These are phyloP conservation scores for Schizaphis graminum DNA, from an alignment of 2,888 invertebrate species.

Conservation along the genomic window DNA sequence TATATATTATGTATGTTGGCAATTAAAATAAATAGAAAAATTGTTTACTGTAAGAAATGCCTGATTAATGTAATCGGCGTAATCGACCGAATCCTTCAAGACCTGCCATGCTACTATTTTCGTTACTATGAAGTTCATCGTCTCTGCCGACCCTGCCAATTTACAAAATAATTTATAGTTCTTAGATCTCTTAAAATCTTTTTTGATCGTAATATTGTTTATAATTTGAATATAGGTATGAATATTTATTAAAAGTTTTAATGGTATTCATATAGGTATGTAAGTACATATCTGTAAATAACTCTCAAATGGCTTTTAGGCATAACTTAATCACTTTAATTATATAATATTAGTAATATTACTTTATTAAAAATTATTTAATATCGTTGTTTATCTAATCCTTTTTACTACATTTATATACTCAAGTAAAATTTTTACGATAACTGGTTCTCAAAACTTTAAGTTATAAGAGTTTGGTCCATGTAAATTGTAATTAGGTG, in stretches of 20 bases:
- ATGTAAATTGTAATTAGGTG: neutral
- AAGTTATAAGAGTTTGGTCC: neutral
- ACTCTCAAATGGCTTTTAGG: too few relatives aligned
- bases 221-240: too few relatives aligned
- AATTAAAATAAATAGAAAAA: neutral
- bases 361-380: too few relatives aligned
- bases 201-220: too few relatives aligned
- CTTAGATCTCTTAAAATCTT: too few relatives aligned
- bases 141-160: neutral
- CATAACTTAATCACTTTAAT: too few relatives aligned
- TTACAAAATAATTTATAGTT: neutral
- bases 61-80: neutral
- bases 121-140: neutral
- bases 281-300: too few relatives aligned
- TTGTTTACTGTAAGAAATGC: neutral
- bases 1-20: neutral
- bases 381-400: too few relatives aligned
- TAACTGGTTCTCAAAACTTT: neutral
- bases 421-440: neutral
- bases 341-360: too few relatives aligned
- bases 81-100: neutral
- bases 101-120: neutral
- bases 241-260: too few relatives aligned
- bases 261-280: too few relatives aligned
- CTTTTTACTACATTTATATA: too few relatives aligned